These are phyloP conservation scores for Macrosiphum euphorbiae DNA, from an alignment of 2,888 invertebrate genomes.

Conservation along the genomic window DNA sequence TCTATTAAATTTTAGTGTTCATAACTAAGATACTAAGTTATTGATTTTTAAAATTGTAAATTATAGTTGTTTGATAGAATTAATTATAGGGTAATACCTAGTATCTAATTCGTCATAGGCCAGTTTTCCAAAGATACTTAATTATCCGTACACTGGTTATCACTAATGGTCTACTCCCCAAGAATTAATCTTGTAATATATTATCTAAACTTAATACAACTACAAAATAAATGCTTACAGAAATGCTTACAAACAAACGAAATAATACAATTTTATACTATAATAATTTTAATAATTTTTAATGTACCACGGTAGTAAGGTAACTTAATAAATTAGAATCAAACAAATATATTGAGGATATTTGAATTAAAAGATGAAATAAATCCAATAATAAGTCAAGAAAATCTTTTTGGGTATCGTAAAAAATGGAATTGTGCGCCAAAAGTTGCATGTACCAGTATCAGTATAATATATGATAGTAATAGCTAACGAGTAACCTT, in stretches of 20 bases:
- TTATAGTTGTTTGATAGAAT: not conserved
- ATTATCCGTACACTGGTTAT: not conserved
- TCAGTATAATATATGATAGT: slow-evolving; percentile 14
- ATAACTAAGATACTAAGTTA: not conserved
- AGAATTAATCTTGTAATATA: not conserved
- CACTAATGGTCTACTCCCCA: not conserved
- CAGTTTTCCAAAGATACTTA: not conserved
- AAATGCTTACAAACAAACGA: not conserved
- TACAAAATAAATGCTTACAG: not conserved
- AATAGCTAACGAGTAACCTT: slow-evolving; percentile 26
- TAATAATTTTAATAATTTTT: not conserved
- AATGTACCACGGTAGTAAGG: not conserved
- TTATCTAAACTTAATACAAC: not conserved
- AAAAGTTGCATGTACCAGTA: not conserved
- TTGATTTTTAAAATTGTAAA: not conserved
- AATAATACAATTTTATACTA: not conserved
- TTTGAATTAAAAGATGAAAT: not conserved
- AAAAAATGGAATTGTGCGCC: not conserved
- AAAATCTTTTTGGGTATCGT: slow-evolving; percentile 14
- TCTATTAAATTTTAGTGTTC: not conserved
- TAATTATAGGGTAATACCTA: not conserved
- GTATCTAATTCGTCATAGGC: not conserved
- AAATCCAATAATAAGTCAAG: not conserved
- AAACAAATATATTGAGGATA: not conserved
- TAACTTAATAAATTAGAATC: not conserved